Evolutionary conservation across 1,140 invertebrate species (phyloP).

Genomic region (Drosophila pachea): DNA sequence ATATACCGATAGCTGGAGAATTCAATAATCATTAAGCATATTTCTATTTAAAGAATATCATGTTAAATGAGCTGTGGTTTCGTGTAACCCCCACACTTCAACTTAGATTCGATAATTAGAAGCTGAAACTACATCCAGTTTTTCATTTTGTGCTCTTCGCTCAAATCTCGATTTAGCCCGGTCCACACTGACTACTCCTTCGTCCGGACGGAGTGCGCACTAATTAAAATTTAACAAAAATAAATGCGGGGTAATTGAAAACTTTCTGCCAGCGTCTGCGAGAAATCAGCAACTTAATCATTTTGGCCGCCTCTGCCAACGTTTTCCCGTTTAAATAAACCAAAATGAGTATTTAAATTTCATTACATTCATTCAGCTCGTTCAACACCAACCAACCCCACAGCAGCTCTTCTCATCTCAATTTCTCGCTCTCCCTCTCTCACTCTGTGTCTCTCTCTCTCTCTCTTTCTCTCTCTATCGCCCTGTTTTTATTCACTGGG

Average conservation of each 20-base stretch:
- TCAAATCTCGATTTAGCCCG: constrained; percentile 3
- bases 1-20: not conserved
- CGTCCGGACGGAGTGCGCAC: constrained; percentile 34
- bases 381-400: not conserved
- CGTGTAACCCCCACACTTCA: not conserved
- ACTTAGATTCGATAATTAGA: constrained; percentile 7
- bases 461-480: not conserved
- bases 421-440: not conserved
- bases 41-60: not conserved
- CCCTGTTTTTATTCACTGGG: not conserved
- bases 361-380: constrained; percentile 50
- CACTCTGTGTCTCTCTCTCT: not conserved
- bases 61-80: not conserved
- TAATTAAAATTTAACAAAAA: constrained; percentile 77
- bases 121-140: constrained; percentile 13
- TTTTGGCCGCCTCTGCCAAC: constrained; percentile 23
- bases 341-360: constrained; percentile 55
- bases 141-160: not conserved
- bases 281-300: constrained; percentile 57
- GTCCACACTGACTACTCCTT: constrained; percentile 2
- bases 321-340: constrained; percentile 22
- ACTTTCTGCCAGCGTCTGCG: constrained; percentile 54
- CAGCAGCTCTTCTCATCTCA: not conserved
- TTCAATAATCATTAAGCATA: no score
- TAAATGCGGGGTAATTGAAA: constrained; percentile 74